Evolutionary conservation across 2,797 vertebrate genomes (phyloP), one percentile per base, ranked within the genome.

Genomic region (Arctocebus calabarensis): DNA sequence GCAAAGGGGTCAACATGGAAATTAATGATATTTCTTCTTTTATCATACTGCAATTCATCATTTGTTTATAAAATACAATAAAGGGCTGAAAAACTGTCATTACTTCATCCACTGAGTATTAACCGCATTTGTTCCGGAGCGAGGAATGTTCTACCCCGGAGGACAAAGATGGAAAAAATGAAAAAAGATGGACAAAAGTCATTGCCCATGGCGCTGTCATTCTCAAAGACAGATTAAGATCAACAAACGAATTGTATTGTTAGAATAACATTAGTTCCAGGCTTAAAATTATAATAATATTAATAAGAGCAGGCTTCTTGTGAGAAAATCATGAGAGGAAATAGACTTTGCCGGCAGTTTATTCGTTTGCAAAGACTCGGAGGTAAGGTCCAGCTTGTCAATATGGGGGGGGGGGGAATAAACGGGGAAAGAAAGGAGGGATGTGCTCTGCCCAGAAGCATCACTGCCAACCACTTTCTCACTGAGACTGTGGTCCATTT

Each of bases 401-500:
- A n/a, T n/a, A n/a, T n/a, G n/a, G n/a, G n/a, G n/a, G n/a, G n/a
- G n/a, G n/a, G n/a, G n/a, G n/a, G n/a, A n/a, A n/a, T n/a, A n/a
- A n/a, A n/a, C 1, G 75, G 20, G 61, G 20, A 3, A 61, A 16
- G 48, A 7, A 52, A 52, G 8, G 20, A 27, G 20, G 7, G 22
- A 20, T 16, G 1, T 9, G 20, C 48, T 32, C 7, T 3, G 4
- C 40, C 12, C 11, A 5, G 16, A 2, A 19, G 52, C 32, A 29
- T 20, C 40, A 4, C 32, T 7, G 8, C 20, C 48, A 48, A 48
- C 12, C 14, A 6, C 37, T 32, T 77, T 79, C 48, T 66, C 7
- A 0, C 48, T 3, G 1, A 62, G 25, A 32, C 22, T 25, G 10
- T 29, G n/a, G 19, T 22, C 16, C 10, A 11, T 10, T 4, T 23